These are phyloP conservation scores for Drosophila infuscata DNA, from an alignment of 2,888 invertebrate genomes.

Conservation along the genomic window DNA sequence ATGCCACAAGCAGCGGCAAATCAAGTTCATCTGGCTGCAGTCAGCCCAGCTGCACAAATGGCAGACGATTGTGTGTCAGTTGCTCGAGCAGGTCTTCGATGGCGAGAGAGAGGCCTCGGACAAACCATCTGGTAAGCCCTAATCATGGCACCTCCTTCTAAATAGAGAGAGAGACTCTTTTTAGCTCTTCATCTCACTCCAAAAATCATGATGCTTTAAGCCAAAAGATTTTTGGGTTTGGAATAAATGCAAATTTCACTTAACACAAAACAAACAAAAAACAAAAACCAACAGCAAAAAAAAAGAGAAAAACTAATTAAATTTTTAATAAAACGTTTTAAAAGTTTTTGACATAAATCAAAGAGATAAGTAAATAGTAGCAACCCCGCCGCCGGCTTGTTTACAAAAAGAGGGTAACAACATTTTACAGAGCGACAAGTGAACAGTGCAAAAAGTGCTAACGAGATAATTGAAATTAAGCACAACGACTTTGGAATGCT, in stretches of 20 bases:
- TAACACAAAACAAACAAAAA: not conserved
- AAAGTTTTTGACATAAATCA: constrained; percentile 67
- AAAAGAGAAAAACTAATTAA: constrained; percentile 40
- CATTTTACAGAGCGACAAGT: constrained; percentile 2
- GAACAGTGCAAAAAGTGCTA: not conserved
- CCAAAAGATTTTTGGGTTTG: not conserved
- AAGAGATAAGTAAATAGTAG: constrained; percentile 27
- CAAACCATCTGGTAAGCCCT: constrained; percentile 36
- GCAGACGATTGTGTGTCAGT: constrained; percentile 10
- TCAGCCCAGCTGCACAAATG: constrained; percentile 27
- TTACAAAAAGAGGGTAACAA: not conserved
- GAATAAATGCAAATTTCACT: constrained; percentile 6
- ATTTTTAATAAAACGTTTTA: constrained; percentile 62
- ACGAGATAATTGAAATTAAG: not conserved
- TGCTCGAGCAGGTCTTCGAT: constrained; percentile 14
- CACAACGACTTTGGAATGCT: not conserved
- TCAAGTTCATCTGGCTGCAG: constrained; percentile 38
- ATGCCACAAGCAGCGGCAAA: constrained; percentile 46
- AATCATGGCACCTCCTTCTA: not conserved
- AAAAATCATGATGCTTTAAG: constrained; percentile 10
- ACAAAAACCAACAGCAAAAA: not conserved
- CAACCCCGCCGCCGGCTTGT: not conserved
- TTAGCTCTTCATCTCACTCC: too few species aligned
- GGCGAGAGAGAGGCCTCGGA: not conserved
- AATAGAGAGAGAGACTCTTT: not conserved